Evolutionary conservation across 2,797 vertebrate genomes (phyloP), one percentile per base, ranked within the genome.

Genomic region (Bryconaethiops microstoma): DNA sequence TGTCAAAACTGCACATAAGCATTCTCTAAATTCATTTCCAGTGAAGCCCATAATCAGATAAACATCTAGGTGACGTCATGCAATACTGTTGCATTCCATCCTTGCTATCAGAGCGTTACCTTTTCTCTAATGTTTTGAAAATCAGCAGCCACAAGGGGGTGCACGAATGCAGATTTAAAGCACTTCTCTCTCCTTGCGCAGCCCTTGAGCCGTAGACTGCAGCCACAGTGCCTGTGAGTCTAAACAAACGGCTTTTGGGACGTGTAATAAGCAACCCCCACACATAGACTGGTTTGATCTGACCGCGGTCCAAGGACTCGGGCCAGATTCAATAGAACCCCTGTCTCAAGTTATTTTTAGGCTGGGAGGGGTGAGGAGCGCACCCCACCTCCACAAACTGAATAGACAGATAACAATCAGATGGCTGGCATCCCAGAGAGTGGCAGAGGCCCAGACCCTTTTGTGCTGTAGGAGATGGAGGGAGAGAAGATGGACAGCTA

Each of bases 361-460:
- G 71, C 55, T 9, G 76, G 70, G 77, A 70, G 79, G 65, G 64
- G 42, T 69, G 71, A 40, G 1, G 39, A n/a, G 57, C 19, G 23
- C 55, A 74, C 86, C 76, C 79, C 83, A 86, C 82, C 87, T 85
- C 64, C 72, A 85, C 72, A 82, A 83, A 77, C 75, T 78, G 78
- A 84, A 86, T 74, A 63, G 60, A 75, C 70, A 76, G 88, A 88
- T 83, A 85, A 87, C 79, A 77, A 78, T 86, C 92, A 92, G 78
- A 60, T 83, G 81, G 76, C 78, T 81, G 60, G 82, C 84, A 78
- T 83, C 79, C 84, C 62, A 74, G 80, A 45, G 80, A 64, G 65
- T 82, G 70, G 85, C 62, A 80, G 4, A 81, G 69, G 60, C 64
- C 69, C n/a, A 29, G 73, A 29, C 23, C 71, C 76, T 80, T 84